Percentiles rank a stretch among this genome's conserved stretches.
Conservation (phyloP, 2,888 invertebrate genomes). For the Agrochola lychnidis region DNA sequence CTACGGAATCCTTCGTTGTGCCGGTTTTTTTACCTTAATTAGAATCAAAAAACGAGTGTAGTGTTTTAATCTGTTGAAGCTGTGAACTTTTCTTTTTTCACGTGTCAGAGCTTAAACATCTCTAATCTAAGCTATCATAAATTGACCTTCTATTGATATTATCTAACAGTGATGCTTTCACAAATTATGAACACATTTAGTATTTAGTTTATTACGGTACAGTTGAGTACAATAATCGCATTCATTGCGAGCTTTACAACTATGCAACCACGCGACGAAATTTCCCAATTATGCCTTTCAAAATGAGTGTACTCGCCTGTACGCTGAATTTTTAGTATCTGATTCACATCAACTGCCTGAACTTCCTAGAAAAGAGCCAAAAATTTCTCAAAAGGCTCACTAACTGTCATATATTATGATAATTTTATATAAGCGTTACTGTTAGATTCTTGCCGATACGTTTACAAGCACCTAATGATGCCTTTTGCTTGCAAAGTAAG, state of each 20-base stretch:
- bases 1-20: too few relatives aligned
- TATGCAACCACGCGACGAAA: conserved; percentile 43
- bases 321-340: conserved; percentile 52
- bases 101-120: too few relatives aligned
- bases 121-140: not conserved
- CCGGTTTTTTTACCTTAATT: not conserved
- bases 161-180: not conserved
- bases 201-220: conserved; percentile 16
- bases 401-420: conserved; percentile 54
- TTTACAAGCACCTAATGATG: conserved; percentile 66
- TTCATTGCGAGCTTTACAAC: conserved; percentile 52
- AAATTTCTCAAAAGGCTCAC: conserved; percentile 42
- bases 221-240: conserved; percentile 46
- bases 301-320: conserved; percentile 20
- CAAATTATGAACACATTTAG: conserved; percentile 3
- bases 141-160: not conserved
- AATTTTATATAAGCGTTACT: conserved; percentile 60
- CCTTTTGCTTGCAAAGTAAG: conserved; percentile 73
- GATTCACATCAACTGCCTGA: conserved; percentile 45
- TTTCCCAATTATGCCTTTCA: conserved; percentile 49
- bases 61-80: not conserved
- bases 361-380: conserved; percentile 52
- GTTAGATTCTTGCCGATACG: conserved; percentile 54
- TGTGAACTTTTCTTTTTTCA: too few relatives aligned
- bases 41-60: not conserved